Base-by-base conservation (phyloP, 2,113 vertebrate genomes). In the Stomatorhinus ivindoensis region DNA sequence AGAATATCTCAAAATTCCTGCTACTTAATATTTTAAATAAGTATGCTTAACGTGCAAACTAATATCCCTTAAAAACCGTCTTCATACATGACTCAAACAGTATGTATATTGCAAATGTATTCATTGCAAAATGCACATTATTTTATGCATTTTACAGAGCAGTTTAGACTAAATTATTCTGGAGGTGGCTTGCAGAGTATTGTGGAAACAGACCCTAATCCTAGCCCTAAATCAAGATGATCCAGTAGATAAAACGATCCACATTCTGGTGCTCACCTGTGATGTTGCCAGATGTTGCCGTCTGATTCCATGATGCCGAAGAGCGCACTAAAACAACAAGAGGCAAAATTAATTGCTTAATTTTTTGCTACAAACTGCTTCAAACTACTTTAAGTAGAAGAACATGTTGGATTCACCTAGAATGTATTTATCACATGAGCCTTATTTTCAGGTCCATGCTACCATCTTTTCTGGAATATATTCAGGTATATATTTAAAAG, bases 271-370 rank as follows among this genome's bases (percentile, higher is more conserved):
- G 92, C 35, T 91, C 90, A 87, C 90, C 88, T 0, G 94, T 92
- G 89, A 88, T 87, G 51, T 94, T 94, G 91, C 65, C 91, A 89
- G 93, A 86, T 21, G 58, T 4, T 44, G 42, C 5, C 44, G 90
- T 94, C 11, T 92, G 93, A 92, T 95, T 94, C 94, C 94, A 94
- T 88, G 92, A 87, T 8, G 88, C 89, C 91, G 92, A 89, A n/a
- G 92, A 87, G 86, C 93, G 93, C 0, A 93, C 95, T 95, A 93
- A 55, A 93, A 94, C 1, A 88, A 65, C 89, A 92, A 89, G 90
- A 87, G 88, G 47, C 82, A 83, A 42, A 46, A 85, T 89, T 89
- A 24, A 47, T 90, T 13, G 89, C 65, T 44, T 50, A 8, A 39
- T 44, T 8, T 17, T 39, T 39, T 55, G 46, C 13, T 51, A 51